Percentiles rank a stretch among this genome's conserved stretches.
phyloP scores from a whole-genome alignment of 2,888 invertebrate genomes.

The Globia sparganii region DNA sequence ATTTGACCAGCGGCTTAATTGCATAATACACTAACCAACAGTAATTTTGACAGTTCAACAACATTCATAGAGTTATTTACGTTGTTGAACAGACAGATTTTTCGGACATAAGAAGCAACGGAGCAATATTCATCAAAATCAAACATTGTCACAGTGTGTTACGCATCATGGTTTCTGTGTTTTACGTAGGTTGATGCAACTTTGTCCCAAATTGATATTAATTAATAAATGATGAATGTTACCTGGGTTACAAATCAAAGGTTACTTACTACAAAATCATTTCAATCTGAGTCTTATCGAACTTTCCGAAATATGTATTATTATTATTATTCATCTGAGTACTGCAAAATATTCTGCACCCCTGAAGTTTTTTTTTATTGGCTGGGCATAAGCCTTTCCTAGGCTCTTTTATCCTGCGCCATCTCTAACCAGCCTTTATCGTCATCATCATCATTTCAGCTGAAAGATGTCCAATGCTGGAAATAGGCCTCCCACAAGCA shows the following conservation, averaged over 20 bases:
- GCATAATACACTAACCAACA: no score
- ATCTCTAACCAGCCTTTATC: not conserved
- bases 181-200: not conserved
- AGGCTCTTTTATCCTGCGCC: not conserved
- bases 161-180: not conserved
- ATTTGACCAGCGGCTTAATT: not conserved
- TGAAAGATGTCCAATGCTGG: not conserved
- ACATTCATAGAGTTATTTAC: not conserved
- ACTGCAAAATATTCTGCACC: not conserved
- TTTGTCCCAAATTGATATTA: not conserved
- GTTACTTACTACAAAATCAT: not conserved
- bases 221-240: not conserved
- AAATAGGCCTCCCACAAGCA: not conserved
- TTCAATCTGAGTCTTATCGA: not conserved
- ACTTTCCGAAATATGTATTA: not conserved
- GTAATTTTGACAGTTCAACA: not conserved
- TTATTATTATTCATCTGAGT: no score
- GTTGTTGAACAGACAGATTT: not conserved
- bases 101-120: not conserved
- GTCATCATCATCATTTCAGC: not conserved
- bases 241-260: not conserved
- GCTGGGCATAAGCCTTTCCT: rapidly evolving
- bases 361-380: not conserved
- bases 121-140: not conserved
- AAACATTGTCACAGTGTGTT: not conserved